Evolutionary conservation across 2,888 invertebrate species (phyloP).

Genomic region (Epicampocera succincta): DNA sequence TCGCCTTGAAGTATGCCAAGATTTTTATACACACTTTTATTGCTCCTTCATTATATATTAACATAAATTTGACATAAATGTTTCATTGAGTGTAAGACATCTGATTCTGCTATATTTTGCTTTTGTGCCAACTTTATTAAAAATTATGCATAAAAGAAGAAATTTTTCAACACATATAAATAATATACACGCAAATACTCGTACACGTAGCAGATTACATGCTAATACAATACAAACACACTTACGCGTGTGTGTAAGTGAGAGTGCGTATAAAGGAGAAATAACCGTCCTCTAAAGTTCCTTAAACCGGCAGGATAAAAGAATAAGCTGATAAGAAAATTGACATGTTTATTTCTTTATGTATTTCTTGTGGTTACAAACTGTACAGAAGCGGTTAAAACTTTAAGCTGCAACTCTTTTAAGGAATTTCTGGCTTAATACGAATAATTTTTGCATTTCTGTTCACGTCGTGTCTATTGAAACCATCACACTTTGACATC

Average conservation of each 20-base stretch:
- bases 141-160: constrained; percentile 71
- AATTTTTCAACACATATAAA: too few species aligned
- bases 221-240: too few species aligned
- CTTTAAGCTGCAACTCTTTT: neutral
- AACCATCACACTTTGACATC: too few species aligned
- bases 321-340: constrained; percentile 40
- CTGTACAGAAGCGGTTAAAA: neutral
- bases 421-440: too few species aligned
- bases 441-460: too few species aligned
- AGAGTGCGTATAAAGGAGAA: neutral
- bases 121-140: constrained; percentile 75
- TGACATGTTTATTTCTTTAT: constrained; percentile 3
- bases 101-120: constrained; percentile 64
- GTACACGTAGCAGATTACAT: too few species aligned
- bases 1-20: constrained; percentile 50
- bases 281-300: neutral
- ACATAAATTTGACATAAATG: constrained; percentile 80
- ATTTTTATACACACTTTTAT: constrained; percentile 44
- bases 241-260: too few species aligned
- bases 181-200: constrained; percentile 1
- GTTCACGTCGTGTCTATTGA: too few species aligned
- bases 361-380: neutral
- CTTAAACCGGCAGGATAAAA: constrained; percentile 57
- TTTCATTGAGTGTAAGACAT: constrained; percentile 76
- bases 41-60: constrained; percentile 71